Percentiles rank a stretch among this genome's conserved stretches.
These are phyloP conservation scores for Leptatherina wallacei DNA, from an alignment of 2,797 vertebrate species.

Conservation along the genomic window DNA sequence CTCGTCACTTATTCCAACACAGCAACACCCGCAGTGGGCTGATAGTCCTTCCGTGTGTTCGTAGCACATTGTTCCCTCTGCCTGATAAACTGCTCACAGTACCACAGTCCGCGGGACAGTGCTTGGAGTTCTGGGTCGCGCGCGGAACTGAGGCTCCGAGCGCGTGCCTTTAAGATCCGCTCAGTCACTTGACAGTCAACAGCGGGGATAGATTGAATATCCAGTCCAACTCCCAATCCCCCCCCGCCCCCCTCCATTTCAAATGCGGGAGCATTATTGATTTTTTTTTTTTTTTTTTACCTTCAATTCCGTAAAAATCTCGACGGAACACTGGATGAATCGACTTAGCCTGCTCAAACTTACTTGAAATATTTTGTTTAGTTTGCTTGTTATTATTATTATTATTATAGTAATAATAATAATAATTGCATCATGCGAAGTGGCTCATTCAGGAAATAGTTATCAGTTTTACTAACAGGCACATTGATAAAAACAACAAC, in stretches of 20 bases:
- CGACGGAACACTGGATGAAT: too few species aligned
- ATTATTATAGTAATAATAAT: too few species aligned
- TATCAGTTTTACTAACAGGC: conserved; percentile 23
- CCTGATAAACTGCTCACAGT: background rate
- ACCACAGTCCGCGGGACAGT: background rate
- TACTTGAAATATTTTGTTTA: too few species aligned
- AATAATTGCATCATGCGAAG: background rate
- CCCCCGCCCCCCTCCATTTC: background rate
- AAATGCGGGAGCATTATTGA: too few species aligned
- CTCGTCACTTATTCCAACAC: background rate
- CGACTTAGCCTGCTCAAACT: too few species aligned
- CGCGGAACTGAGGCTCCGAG: conserved; percentile 1
- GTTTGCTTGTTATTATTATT: too few species aligned
- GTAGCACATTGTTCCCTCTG: background rate
- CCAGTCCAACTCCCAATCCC: background rate
- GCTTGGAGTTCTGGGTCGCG: conserved; percentile 28
- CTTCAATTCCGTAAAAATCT: background rate
- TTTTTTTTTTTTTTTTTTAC: background rate
- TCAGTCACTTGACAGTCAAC: conserved; percentile 8
- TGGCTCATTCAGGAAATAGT: conserved; percentile 6
- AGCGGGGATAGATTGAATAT: conserved; percentile 6
- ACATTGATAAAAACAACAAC: background rate
- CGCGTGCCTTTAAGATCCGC: conserved; percentile 23
- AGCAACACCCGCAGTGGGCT: background rate
- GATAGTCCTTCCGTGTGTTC: background rate